Percentiles rank a stretch among this genome's conserved stretches.
Conservation (phyloP, 2,113 vertebrate genomes). For the Anhinga rufa region DNA sequence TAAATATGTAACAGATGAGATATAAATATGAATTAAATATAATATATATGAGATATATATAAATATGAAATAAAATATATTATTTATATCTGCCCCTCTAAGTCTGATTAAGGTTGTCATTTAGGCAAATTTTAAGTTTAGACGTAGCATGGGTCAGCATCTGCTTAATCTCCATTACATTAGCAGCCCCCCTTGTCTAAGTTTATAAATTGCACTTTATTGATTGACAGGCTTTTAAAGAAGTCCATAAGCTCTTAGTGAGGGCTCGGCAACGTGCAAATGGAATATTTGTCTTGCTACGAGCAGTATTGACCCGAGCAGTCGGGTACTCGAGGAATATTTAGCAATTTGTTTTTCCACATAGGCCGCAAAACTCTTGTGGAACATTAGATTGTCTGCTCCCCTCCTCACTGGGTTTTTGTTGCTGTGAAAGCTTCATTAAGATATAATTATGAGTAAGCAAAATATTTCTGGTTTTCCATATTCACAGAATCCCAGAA, state of each 20-base stretch:
- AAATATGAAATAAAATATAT: not conserved
- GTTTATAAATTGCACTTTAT: not conserved
- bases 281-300: not conserved
- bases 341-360: not conserved
- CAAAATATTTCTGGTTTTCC: not conserved
- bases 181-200: not conserved
- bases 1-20: too few species aligned
- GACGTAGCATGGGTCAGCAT: accelerated
- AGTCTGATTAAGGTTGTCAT: not conserved
- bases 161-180: not conserved
- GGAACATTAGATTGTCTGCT: accelerated
- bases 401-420: not conserved
- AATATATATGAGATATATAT: accelerated
- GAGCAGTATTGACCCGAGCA: accelerated
- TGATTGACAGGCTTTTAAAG: not conserved
- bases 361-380: not conserved
- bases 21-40: not conserved
- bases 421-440: not conserved
- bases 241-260: not conserved
- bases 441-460: not conserved
- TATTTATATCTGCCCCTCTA: not conserved
- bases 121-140: not conserved
- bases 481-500: too few species aligned
- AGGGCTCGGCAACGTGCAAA: not conserved
- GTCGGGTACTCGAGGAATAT: not conserved